A percentile compares a stretch with the other conserved stretches of the same genome.
These are phyloP conservation scores for Monopis laevigella DNA, from an alignment of 2,888 invertebrate species.

Conservation along the genomic window DNA sequence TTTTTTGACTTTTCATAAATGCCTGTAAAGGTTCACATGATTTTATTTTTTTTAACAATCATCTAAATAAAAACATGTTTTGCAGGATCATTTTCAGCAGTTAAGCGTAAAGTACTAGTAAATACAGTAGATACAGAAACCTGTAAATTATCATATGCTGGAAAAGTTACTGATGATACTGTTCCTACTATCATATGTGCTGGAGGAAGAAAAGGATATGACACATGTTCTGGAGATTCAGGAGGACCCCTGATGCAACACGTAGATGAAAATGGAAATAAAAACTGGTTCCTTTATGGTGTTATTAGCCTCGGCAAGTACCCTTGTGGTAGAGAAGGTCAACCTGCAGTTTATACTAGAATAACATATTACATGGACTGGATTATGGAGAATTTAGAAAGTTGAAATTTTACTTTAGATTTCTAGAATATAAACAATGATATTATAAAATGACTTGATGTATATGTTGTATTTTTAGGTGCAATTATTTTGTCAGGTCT, in stretches of 20 bases:
- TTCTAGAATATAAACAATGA: too few species aligned
- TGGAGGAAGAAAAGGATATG: conserved; percentile 55
- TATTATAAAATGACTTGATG: too few species aligned
- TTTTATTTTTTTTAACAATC: too few species aligned
- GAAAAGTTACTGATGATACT: conserved; percentile 25
- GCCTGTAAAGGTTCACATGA: too few species aligned
- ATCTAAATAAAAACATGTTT: too few species aligned
- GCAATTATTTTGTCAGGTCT: too few species aligned
- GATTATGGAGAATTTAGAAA: conserved; percentile 49
- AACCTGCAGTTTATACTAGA: conserved; percentile 71
- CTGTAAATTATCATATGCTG: conserved; percentile 29
- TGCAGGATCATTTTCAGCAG: conserved; percentile 23
- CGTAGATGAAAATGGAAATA: conserved; percentile 27
- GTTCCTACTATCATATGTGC: conserved; percentile 53
- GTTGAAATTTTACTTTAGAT: too few species aligned
- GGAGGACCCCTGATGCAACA: conserved; percentile 65
- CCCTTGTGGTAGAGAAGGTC: conserved; percentile 36
- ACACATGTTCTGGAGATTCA: conserved; percentile 69
- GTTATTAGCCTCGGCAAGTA: conserved; percentile 37
- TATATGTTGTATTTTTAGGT: too few species aligned
- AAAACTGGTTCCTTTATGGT: conserved; percentile 59
- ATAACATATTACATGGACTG: conserved; percentile 66
- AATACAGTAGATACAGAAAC: conserved; percentile 29
- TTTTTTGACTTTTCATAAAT: too few species aligned
- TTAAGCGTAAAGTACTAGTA: conserved; percentile 42